Base-by-base conservation (phyloP, 2,888 invertebrate species). In the Chrysolina americana region DNA sequence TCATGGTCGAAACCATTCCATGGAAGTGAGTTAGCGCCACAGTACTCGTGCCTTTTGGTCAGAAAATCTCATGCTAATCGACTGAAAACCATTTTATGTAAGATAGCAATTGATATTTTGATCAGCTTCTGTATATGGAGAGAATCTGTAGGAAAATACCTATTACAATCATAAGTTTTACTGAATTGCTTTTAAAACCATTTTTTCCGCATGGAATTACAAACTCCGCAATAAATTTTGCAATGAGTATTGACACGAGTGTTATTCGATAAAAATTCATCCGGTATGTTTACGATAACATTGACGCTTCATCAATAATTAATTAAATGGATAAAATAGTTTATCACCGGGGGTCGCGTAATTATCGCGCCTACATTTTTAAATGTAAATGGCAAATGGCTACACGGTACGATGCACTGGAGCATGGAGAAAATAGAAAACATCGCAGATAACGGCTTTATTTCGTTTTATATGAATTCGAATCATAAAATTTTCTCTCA, bases 321-420 rank as follows among this genome's bases (percentile, higher is more conserved):
- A 70, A 63, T 70, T 63, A 47, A 70, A 63, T 70, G 28, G 47
- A 70, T 70, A 47, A 44, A 70, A 62, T 44, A 23, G 62, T 62
- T 62, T 70, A 70, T 62, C 63, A 28, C n/a, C n/a, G 8, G 28
- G 62, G 47, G 23, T 48, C n/a, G 28, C 59, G 53, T 36, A 3
- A 70, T 70, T 69, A 69, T 69, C 68, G 41, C 59, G 66, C 66
- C 66, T 50, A 15, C 36, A 48, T 66, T 66, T 66, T 66, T 50
- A 28, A 66, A 44, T 50, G 36, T 66, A 19, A 50, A 36, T 48
- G 0, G 48, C 10, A 19, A 50, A 36, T 48, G 0, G 48, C 10
- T 50, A 50, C 66, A 66, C 36, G 50, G 50, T 50, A 36, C 41
- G 36, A 36, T 66, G 50, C 50, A 48, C 66, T 23, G 23, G 9